Evolutionary conservation across 2,113 vertebrate species (phyloP).

Genomic region (Pedetes capensis): DNA sequence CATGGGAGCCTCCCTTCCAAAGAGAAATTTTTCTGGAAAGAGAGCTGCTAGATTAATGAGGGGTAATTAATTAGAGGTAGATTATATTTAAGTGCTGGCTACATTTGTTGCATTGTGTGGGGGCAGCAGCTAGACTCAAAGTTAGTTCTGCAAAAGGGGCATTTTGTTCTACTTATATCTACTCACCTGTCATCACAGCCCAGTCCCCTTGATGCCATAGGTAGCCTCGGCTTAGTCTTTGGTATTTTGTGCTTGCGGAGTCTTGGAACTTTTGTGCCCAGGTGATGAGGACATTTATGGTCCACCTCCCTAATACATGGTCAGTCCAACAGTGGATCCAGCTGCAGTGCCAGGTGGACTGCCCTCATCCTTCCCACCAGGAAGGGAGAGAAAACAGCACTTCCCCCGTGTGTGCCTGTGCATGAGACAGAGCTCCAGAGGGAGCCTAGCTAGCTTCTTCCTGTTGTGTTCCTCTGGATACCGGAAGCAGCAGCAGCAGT

Average conservation of each 20-base stretch:
- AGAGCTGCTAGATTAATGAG: neutral
- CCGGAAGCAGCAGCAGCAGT: neutral
- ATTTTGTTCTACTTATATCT: slow-evolving; percentile 15
- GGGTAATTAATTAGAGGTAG: neutral
- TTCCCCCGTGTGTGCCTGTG: neutral
- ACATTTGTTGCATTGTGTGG: neutral
- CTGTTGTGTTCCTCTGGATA: neutral
- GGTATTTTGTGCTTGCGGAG: neutral
- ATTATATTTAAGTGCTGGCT: neutral
- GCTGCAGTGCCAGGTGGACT: neutral
- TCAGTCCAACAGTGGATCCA: neutral
- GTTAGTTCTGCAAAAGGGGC: neutral
- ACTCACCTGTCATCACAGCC: neutral
- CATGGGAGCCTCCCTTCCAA: neutral
- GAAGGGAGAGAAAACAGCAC: neutral
- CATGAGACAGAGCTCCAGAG: neutral
- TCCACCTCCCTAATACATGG: neutral
- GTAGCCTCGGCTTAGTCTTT: neutral
- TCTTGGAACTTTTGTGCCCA: neutral
- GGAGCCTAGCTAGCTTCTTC: neutral
- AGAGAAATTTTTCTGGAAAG: neutral
- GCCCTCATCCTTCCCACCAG: neutral
- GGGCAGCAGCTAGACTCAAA: neutral
- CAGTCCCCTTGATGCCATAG: neutral
- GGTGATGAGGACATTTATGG: neutral